A percentile compares a stretch with the other conserved stretches of the same genome.
These are phyloP conservation scores for Gari tellinella DNA, from an alignment of 2,888 invertebrate genomes.

Conservation along the genomic window DNA sequence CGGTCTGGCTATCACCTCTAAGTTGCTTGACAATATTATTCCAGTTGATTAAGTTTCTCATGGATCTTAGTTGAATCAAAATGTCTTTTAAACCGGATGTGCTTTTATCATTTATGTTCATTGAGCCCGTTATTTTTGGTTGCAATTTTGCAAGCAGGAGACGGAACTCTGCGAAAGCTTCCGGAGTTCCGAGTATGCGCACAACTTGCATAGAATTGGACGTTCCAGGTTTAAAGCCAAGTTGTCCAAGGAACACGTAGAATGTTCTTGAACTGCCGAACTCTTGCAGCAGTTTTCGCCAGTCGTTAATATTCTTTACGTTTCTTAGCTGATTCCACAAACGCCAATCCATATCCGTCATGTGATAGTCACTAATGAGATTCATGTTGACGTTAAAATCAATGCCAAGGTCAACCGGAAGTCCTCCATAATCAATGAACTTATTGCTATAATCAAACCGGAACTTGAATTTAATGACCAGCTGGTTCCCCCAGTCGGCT, in stretches of 20 bases:
- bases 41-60: constrained; percentile 61
- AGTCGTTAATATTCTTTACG: constrained; percentile 39
- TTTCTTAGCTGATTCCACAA: constrained; percentile 49
- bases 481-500: constrained; percentile 60
- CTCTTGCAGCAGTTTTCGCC: constrained; percentile 55
- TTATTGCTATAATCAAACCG: constrained; percentile 51
- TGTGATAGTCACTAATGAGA: constrained; percentile 49
- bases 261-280: constrained; percentile 64
- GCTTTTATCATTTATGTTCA: constrained; percentile 24
- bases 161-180: constrained; percentile 54
- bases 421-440: constrained; percentile 54
- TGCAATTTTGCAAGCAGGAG: constrained; percentile 50
- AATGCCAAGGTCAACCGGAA: constrained; percentile 55
- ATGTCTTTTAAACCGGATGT: constrained; percentile 43
- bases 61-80: constrained; percentile 44
- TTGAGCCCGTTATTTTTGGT: constrained; percentile 15
- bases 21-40: constrained; percentile 45
- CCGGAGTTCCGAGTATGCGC: constrained; percentile 59
- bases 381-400: constrained; percentile 46
- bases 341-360: constrained; percentile 56
- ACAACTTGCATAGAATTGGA: constrained; percentile 64
- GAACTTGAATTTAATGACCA: constrained; percentile 60
- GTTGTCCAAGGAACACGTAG: constrained; percentile 59
- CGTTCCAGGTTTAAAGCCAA: constrained; percentile 66
- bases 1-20: constrained; percentile 21